These are phyloP conservation scores for Acanthurus leucopareius DNA, from an alignment of 2,797 vertebrate species.

Conservation along the genomic window DNA sequence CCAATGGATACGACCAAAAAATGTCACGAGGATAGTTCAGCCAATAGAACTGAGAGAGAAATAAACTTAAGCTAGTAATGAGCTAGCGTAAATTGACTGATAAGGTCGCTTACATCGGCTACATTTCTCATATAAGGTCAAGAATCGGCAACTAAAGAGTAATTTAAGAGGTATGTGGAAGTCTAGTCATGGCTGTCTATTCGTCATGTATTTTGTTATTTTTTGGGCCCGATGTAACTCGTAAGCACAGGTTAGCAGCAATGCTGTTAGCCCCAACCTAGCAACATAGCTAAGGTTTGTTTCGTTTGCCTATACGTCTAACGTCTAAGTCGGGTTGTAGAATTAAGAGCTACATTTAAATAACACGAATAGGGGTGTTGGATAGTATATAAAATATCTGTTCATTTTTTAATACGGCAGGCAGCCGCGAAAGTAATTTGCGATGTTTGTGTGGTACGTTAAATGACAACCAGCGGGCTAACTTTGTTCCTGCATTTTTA, in stretches of 20 bases:
- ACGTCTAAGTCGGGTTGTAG: not conserved
- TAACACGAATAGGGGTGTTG: rapidly evolving
- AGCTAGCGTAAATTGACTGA: constrained; percentile 29
- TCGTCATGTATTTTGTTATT: not conserved
- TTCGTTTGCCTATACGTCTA: not conserved
- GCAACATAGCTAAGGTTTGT: constrained; percentile 27
- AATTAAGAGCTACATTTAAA: rapidly evolving
- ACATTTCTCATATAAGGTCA: not conserved
- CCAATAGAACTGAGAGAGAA: constrained; percentile 51
- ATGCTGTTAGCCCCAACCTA: not conserved
- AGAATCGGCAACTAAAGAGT: not conserved
- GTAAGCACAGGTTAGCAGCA: constrained; percentile 7
- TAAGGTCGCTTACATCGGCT: not conserved
- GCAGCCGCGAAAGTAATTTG: not conserved
- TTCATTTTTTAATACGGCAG: rapidly evolving
- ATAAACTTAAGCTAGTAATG: constrained; percentile 22
- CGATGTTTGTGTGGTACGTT: not conserved
- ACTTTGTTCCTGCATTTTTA: not conserved
- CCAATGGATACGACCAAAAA: constrained; percentile 52
- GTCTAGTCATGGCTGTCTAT: rapidly evolving
- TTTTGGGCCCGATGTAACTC: not conserved
- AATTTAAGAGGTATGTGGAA: constrained; percentile 55
- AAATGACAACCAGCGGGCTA: not conserved
- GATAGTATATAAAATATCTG: no score
- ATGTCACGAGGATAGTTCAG: not conserved